Conservation (phyloP, 2,113 vertebrate species). For the Argyrosomus japonicus region DNA sequence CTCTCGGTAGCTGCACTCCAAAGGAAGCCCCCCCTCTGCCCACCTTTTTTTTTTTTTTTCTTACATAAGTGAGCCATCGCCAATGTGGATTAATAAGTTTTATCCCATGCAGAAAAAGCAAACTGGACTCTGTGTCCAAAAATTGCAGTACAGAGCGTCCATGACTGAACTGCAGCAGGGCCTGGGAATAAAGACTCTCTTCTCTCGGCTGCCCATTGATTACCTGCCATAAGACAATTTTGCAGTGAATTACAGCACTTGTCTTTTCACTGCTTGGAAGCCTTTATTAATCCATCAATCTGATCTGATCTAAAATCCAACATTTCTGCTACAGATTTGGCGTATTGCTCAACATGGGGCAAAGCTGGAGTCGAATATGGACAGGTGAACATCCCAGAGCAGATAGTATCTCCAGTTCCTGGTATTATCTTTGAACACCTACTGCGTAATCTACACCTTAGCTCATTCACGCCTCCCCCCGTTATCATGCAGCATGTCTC, state of each 20-base stretch:
- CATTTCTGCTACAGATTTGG: constrained; percentile 15
- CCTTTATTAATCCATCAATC: constrained; percentile 21
- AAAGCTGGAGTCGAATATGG: constrained; percentile 17
- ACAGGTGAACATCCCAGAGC: constrained; percentile 49
- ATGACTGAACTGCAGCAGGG: constrained; percentile 21
- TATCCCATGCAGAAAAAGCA: constrained; percentile 53
- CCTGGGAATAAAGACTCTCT: constrained; percentile 21
- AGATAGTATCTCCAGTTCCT: constrained; percentile 60
- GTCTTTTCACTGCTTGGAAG: constrained; percentile 31
- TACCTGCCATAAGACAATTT: constrained; percentile 21
- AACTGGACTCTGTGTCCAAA: constrained; percentile 45
- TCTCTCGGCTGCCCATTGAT: constrained; percentile 20
- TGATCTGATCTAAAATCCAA: not conserved
- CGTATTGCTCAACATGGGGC: constrained; percentile 54
- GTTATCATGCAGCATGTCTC: constrained; percentile 42
- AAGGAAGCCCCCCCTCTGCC: constrained; percentile 47
- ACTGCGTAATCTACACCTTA: constrained; percentile 64
- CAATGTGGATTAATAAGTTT: constrained; percentile 72
- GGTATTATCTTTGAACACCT: constrained; percentile 71
- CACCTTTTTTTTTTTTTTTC: constrained; percentile 11
- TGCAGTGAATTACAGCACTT: constrained; percentile 27
- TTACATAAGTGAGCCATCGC: constrained; percentile 68
- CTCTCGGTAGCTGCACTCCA: constrained; percentile 67
- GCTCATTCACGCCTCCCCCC: constrained; percentile 37
- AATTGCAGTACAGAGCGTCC: constrained; percentile 55